Percentiles rank a stretch among this genome's conserved stretches.
These are phyloP conservation scores for Caenorhabditis panamensis DNA, from an alignment of 2,888 invertebrate genomes.

Conservation along the genomic window DNA sequence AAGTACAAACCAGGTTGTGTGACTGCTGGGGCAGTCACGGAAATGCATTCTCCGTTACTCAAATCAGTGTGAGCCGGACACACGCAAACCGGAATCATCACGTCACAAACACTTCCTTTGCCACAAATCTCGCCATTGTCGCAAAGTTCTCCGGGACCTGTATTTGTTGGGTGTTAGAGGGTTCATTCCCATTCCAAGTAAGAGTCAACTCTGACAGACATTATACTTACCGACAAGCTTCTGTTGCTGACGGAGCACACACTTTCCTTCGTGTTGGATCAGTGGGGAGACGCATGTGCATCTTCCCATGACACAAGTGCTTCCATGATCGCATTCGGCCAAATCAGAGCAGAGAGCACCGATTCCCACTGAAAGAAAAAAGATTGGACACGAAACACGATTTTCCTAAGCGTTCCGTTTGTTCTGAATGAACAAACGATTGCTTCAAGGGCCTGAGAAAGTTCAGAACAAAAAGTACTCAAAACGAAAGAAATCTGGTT, in stretches of 20 bases:
- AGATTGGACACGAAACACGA: constrained; percentile 10
- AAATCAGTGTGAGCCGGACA: constrained; percentile 79
- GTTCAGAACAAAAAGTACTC: background rate
- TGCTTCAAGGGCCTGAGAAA: constrained; percentile 8
- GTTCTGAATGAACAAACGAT: constrained; percentile 4
- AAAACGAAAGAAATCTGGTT: constrained; percentile 5
- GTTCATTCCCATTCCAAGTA: constrained; percentile 27
- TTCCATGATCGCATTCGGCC: constrained; percentile 75
- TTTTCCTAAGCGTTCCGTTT: background rate
- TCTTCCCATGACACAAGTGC: constrained; percentile 74
- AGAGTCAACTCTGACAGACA: background rate
- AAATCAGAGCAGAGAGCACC: constrained; percentile 77
- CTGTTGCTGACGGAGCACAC: constrained; percentile 70
- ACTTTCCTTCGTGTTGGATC: constrained; percentile 77
- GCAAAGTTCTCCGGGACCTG: constrained; percentile 78
- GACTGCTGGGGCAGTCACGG: constrained; percentile 52
- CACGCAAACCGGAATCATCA: constrained; percentile 79
- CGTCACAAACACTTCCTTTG: constrained; percentile 78
- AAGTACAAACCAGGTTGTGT: constrained; percentile 55
- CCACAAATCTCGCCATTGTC: constrained; percentile 76
- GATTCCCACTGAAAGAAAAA: constrained; percentile 75
- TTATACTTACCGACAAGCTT: constrained; percentile 52
- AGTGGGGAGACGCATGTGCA: constrained; percentile 78
- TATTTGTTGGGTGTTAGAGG: constrained; percentile 17
- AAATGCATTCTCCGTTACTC: constrained; percentile 72